Evolutionary conservation across 2,113 vertebrate genomes (phyloP), one percentile per base, ranked within the genome.

Genomic region (Paratilapia polleni): DNA sequence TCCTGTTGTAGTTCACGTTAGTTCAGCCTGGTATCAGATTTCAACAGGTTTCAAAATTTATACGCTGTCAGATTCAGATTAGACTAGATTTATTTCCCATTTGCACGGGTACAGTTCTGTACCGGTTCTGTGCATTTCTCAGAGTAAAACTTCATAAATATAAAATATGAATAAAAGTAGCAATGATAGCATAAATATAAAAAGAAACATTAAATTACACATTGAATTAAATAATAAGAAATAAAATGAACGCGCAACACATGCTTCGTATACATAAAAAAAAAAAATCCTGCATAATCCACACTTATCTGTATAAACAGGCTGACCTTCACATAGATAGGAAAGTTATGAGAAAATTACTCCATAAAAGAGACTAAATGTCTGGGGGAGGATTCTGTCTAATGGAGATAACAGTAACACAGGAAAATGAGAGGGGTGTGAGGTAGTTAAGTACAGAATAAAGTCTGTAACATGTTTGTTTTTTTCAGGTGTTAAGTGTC

Each of bases 1-100:
- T 94, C 91, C 93, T 10, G 66, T 63, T 63, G n/a, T 13, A 22
- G 63, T 28, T 49, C 7, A 13, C n/a, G n/a, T 9, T 64, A 34
- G 5, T 1, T 14, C 2, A 17, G n/a, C 20, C 24, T 74, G 78
- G 24, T 36, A 66, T 66, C 61, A 60, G 61, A 64, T 62, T 10
- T 36, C 56, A 49, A 22, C 8, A 8, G 24, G 19, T 20, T 4
- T 61, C 4, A 7, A 11, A 1, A 10, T 22, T 2, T 34, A 4
- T 17, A 34, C 4, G 4, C 28, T 75, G 20, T n/a, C 6, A 28
- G 15, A 20, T 17, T 9, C 28, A 28, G 11, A 49, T 49, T 28
- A 3, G 24, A n/a, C 43, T 73, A 24, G 3, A 31, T 52, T 73
- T 1, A 31, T 31, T 70, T 49, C 11, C 43, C 4, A 15, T 47